phyloP scores from a whole-genome alignment of 37 sponge, comb jelly and placozoan genomes.

The Hexactinellida sp. region DNA sequence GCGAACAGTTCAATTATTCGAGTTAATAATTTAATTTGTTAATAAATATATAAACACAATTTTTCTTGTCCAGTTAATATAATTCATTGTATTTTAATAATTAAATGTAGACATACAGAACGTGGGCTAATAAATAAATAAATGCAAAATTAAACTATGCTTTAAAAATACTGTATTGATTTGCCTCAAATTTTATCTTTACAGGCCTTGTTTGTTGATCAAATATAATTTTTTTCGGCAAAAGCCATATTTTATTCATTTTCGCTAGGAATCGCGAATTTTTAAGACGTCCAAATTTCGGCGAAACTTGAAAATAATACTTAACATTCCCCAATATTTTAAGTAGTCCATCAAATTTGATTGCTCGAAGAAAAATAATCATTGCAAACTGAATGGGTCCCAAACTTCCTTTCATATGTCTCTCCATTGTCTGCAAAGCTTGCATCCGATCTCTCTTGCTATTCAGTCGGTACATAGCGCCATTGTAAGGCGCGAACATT shows the following conservation, averaged over 20 bases:
- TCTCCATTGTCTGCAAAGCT: conserved; percentile 40
- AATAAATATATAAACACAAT: too few species aligned
- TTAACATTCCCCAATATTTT: conserved; percentile 36
- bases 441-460: conserved; percentile 22
- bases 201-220: background rate
- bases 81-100: background rate
- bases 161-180: background rate
- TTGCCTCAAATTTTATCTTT: background rate
- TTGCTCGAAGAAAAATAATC: conserved; percentile 49
- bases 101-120: background rate
- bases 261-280: background rate
- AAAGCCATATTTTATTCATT: background rate
- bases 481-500: conserved; percentile 55
- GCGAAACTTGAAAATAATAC: conserved; percentile 46
- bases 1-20: background rate
- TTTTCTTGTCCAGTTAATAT: too few species aligned
- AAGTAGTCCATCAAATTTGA: conserved; percentile 48
- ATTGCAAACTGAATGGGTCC: conserved; percentile 41
- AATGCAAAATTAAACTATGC: background rate
- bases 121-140: background rate
- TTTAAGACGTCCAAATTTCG: background rate
- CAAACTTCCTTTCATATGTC: conserved; percentile 36
- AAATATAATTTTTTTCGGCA: background rate
- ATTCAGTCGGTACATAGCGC: conserved; percentile 52
- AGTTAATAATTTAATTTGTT: too few species aligned